Conservation (phyloP, 2,113 vertebrate genomes). For the Oreamnos americanus region DNA sequence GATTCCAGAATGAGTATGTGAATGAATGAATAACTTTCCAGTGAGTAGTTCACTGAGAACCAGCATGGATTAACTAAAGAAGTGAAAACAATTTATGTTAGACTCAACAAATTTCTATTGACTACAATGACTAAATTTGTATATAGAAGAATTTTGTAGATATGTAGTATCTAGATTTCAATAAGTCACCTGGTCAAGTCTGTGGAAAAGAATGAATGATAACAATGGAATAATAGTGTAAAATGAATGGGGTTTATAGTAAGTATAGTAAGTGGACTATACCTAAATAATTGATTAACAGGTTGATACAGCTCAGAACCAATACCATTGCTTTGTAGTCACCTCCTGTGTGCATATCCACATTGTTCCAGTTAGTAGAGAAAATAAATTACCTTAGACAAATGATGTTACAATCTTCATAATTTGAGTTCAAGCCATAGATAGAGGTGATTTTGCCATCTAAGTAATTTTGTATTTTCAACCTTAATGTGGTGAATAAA, state of each 20-base stretch:
- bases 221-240: not conserved
- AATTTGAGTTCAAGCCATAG: not conserved
- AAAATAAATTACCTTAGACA: not conserved
- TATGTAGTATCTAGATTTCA: not conserved
- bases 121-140: not conserved
- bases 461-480: conserved; percentile 5
- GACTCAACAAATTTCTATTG: not conserved
- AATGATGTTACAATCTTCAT: not conserved
- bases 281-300: not conserved
- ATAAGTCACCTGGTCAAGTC: not conserved
- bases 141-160: not conserved
- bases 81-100: not conserved
- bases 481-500: not conserved
- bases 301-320: not conserved
- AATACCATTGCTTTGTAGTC: not conserved
- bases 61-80: not conserved
- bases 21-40: not conserved
- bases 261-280: not conserved
- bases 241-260: not conserved
- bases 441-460: not conserved
- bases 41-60: not conserved
- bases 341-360: not conserved
- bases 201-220: not conserved
- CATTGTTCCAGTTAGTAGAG: not conserved
- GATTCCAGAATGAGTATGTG: not conserved